phyloP scores from a whole-genome alignment of 2,113 vertebrate species.

The Cepphus grylle region DNA sequence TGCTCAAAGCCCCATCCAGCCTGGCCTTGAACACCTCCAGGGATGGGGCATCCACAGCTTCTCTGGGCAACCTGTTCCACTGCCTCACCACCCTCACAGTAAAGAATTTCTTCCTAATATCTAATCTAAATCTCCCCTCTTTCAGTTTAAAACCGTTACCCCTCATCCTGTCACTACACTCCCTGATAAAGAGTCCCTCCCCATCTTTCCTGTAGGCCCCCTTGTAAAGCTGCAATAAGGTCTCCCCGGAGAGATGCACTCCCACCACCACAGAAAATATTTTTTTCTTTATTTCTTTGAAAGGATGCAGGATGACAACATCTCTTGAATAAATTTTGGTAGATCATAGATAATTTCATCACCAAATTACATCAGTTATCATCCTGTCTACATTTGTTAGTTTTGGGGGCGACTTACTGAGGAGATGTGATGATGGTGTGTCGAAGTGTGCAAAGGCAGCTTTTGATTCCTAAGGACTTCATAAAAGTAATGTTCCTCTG shows the following conservation, averaged over 20 bases:
- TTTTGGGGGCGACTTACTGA: slow-evolving; percentile 2
- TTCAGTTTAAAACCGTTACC: neutral
- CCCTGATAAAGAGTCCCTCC: neutral
- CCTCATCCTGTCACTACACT: neutral
- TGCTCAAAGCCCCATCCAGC: neutral
- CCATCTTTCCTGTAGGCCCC: neutral
- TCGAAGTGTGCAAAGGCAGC: neutral
- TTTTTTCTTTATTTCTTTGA: neutral
- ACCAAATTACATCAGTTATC: slow-evolving; percentile 29
- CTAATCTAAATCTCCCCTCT: neutral
- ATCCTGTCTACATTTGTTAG: slow-evolving; percentile 50
- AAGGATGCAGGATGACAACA: neutral
- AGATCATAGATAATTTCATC: slow-evolving; percentile 15
- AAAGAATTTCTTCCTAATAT: neutral
- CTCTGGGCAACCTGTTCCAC: neutral
- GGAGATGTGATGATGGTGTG: slow-evolving; percentile 19
- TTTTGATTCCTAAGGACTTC: neutral
- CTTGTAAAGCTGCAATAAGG: neutral
- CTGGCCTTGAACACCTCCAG: neutral
- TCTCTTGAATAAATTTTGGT: slow-evolving; percentile 18
- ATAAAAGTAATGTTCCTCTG: neutral
- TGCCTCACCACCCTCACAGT: too few species aligned
- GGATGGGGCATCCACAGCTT: neutral
- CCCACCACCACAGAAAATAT: neutral
- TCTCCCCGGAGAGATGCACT: neutral